phyloP scores from a whole-genome alignment of 1,140 invertebrate genomes.

The Myzus persicae region DNA sequence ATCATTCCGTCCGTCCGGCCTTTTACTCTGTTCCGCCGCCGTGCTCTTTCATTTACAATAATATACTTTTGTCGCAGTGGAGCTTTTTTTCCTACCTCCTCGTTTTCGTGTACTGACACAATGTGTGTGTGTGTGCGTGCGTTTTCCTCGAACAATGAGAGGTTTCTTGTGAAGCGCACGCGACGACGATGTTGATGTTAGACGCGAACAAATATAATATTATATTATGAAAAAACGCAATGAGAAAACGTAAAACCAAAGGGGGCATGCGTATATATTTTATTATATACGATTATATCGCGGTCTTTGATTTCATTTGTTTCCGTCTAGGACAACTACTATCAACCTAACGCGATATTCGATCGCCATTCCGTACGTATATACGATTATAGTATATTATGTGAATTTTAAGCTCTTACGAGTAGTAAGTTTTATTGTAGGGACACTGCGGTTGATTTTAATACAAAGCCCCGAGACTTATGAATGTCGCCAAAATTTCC shows the following conservation, averaged over 20 bases:
- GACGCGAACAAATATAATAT: neutral
- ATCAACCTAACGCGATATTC: neutral
- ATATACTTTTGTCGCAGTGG: neutral
- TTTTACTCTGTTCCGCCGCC: neutral
- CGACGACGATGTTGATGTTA: neutral
- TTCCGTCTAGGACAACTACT: neutral
- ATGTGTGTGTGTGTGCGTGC: neutral
- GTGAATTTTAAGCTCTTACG: neutral
- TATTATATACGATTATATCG: neutral
- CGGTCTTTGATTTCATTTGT: too few species aligned
- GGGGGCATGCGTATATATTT: too few species aligned
- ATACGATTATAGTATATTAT: neutral
- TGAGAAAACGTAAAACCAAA: neutral
- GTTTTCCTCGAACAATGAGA: neutral
- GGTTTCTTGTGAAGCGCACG: neutral
- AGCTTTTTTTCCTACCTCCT: neutral
- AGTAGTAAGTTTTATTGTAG: neutral
- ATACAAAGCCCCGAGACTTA: neutral
- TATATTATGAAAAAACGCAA: neutral
- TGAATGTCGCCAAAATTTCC: neutral
- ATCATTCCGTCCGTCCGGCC: neutral
- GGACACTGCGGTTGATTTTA: neutral
- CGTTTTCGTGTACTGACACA: neutral
- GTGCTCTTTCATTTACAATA: neutral
- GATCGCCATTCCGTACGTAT: neutral